Percentiles rank a stretch among this genome's conserved stretches.
These are phyloP conservation scores for Andrena camellia DNA, from an alignment of 2,888 invertebrate genomes.

Conservation along the genomic window DNA sequence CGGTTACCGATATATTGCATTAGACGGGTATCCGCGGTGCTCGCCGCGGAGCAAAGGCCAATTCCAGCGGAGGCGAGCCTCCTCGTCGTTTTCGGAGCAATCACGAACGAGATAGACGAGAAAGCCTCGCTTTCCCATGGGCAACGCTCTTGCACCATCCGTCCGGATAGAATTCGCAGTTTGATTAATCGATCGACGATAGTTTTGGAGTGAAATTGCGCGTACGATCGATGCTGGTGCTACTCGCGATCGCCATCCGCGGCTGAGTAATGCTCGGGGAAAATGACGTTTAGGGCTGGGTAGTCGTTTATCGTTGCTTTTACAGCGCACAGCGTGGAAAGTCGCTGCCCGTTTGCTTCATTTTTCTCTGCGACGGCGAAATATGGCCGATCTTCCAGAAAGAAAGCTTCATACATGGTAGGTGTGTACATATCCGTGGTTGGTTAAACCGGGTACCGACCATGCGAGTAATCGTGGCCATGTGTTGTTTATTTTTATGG, in stretches of 20 bases:
- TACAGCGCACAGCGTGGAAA: neutral
- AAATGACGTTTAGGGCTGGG: neutral
- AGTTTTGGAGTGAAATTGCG: constrained; percentile 18
- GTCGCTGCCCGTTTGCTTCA: neutral
- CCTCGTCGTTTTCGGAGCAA: constrained; percentile 42
- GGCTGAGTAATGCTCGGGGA: neutral
- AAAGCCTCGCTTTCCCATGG: constrained; percentile 57
- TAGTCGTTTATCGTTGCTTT: neutral
- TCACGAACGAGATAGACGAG: constrained; percentile 11
- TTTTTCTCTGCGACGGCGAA: neutral
- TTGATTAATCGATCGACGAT: constrained; percentile 29
- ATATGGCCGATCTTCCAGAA: no score
- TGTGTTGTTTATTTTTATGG: no score
- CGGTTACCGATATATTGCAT: constrained; percentile 50
- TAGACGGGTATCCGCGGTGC: constrained; percentile 47
- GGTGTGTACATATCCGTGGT: no score
- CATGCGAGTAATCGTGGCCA: no score
- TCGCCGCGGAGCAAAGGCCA: constrained; percentile 69
- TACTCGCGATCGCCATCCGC: neutral
- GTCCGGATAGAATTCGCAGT: constrained; percentile 8
- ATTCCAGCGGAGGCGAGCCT: constrained; percentile 52
- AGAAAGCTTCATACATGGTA: no score
- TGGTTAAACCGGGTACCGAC: no score
- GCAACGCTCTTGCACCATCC: neutral
- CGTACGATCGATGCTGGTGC: neutral